phyloP scores from a whole-genome alignment of 2,888 invertebrate species.

The Trimorus sp. region DNA sequence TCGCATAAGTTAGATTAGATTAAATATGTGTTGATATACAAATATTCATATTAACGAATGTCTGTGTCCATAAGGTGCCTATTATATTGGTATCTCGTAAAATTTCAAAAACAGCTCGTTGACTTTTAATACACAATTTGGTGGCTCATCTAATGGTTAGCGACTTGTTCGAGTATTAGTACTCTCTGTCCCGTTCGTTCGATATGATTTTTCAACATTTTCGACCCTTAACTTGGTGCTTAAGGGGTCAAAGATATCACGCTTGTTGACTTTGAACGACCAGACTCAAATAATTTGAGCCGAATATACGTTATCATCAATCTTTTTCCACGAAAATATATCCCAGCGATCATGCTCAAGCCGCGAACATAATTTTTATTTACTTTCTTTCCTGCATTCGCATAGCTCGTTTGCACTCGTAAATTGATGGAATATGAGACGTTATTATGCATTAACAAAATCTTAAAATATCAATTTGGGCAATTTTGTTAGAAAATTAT shows the following conservation, averaged over 20 bases:
- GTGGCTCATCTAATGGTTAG: background rate
- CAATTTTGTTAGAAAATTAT: no score
- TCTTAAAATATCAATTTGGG: no score
- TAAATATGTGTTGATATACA: background rate
- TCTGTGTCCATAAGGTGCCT: no score
- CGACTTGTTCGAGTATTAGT: constrained; percentile 4
- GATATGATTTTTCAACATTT: constrained; percentile 48
- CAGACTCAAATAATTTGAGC: constrained; percentile 42
- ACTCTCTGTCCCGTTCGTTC: background rate
- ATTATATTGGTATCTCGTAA: no score
- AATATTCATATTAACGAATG: background rate
- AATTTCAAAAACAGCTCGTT: no score
- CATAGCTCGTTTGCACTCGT: background rate
- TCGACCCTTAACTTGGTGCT: constrained; percentile 39
- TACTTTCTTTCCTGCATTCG: constrained; percentile 5
- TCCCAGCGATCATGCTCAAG: constrained; percentile 15
- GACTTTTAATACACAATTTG: background rate
- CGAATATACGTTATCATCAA: constrained; percentile 35
- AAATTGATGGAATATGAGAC: constrained; percentile 1
- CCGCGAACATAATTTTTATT: constrained; percentile 20
- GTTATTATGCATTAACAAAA: background rate
- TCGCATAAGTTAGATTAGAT: background rate
- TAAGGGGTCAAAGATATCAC: constrained; percentile 47
- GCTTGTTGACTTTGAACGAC: constrained; percentile 50
- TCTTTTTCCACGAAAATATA: constrained; percentile 30